phyloP scores from a whole-genome alignment of 2,797 vertebrate genomes.

The Catostomus latipinnis region DNA sequence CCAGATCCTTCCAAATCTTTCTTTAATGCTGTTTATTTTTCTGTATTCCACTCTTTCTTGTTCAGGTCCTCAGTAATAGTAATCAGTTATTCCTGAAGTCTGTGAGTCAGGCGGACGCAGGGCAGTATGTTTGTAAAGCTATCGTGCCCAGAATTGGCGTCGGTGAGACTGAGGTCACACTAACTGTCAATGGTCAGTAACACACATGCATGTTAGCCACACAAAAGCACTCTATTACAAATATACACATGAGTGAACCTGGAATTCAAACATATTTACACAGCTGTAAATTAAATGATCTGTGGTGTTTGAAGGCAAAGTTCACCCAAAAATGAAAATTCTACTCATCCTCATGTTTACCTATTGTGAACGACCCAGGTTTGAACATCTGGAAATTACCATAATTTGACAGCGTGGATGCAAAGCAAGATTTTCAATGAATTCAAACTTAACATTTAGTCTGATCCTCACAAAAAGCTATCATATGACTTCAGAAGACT shows the following conservation, averaged over 20 bases:
- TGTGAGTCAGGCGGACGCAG: slow-evolving; percentile 88
- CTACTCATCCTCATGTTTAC: neutral
- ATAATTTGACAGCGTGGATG: too few relatives aligned
- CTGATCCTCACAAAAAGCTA: too few relatives aligned
- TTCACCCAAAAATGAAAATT: neutral
- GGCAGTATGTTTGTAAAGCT: slow-evolving; percentile 94
- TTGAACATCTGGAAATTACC: too few relatives aligned
- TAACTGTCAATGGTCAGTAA: slow-evolving; percentile 90
- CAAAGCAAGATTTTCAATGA: too few relatives aligned
- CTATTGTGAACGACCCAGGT: too few relatives aligned
- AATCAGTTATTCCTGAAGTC: slow-evolving; percentile 93
- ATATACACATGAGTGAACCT: neutral
- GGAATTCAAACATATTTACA: neutral
- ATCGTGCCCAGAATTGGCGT: slow-evolving; percentile 95
- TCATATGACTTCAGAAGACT: too few relatives aligned
- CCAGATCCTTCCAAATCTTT: neutral
- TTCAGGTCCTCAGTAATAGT: slow-evolving; percentile 94
- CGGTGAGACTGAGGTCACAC: slow-evolving; percentile 89
- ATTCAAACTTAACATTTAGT: too few relatives aligned
- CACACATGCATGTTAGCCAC: neutral
- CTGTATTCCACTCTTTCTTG: slow-evolving; percentile 20
- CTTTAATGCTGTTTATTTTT: slow-evolving; percentile 15
- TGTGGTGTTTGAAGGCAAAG: too few relatives aligned
- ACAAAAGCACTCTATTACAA: slow-evolving; percentile 13
- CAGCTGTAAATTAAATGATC: neutral